Percentiles rank a stretch among this genome's conserved stretches.
phyloP scores from a whole-genome alignment of 2,888 invertebrate genomes.

The Seladonia tumulorum region DNA sequence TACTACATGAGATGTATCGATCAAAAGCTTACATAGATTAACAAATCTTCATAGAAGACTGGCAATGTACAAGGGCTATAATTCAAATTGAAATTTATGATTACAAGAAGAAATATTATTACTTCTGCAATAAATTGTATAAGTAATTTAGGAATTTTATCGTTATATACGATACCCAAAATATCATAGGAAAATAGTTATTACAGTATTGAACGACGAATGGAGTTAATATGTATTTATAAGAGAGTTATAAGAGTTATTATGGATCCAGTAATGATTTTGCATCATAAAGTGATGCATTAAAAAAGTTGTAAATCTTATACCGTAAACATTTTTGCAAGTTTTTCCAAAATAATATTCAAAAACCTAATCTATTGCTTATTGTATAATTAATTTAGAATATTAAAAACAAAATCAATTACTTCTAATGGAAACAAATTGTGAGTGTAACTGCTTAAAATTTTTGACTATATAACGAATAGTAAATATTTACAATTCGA shows the following conservation, averaged over 20 bases:
- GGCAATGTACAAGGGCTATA: conserved; percentile 28
- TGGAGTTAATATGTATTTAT: conserved; percentile 2
- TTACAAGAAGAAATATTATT: conserved; percentile 20
- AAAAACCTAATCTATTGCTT: conserved; percentile 24
- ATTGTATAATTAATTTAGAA: conserved; percentile 20
- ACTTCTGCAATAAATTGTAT: conserved; percentile 22
- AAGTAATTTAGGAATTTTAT: conserved; percentile 38
- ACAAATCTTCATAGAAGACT: conserved; percentile 51
- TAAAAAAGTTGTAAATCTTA: conserved; percentile 14
- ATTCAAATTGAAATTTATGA: conserved; percentile 28
- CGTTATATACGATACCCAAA: conserved; percentile 18
- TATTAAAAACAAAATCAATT: conserved; percentile 17
- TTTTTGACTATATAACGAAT: conserved; percentile 1
- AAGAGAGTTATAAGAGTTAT: neutral
- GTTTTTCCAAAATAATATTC: conserved; percentile 11
- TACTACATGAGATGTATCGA: conserved; percentile 31
- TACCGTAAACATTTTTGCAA: conserved; percentile 27
- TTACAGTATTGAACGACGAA: conserved; percentile 34
- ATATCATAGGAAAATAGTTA: conserved; percentile 12
- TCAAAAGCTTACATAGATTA: conserved; percentile 16
- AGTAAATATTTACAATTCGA: conserved; percentile 8
- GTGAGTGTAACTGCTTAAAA: conserved; percentile 28
- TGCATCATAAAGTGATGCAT: conserved; percentile 16
- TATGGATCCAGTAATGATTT: conserved; percentile 38
- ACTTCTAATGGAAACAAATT: conserved; percentile 18